Evolutionary conservation across 2,113 vertebrate genomes (phyloP), one percentile per base, ranked within the genome.

Genomic region (Bos javanicus): DNA sequence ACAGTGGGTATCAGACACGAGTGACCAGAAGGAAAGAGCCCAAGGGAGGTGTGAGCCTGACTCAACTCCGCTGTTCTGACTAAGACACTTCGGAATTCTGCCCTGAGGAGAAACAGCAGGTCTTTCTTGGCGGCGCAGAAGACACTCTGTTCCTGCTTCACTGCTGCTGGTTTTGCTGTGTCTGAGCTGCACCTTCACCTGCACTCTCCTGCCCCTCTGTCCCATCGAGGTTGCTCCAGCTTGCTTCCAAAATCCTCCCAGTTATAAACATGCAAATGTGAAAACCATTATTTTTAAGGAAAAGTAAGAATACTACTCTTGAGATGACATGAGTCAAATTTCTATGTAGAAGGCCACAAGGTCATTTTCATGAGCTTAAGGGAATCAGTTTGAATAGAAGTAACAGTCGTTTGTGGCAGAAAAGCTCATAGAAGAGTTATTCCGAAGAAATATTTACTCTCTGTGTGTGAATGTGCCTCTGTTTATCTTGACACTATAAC

Each of bases 191-290:
- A 86, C 88, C 56, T 15, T 62, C 17, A 64, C 9, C 0, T 3
- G 30, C 19, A 50, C 39, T 74, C 2, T 4, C 43, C 7, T 1
- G 26, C 21, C 0, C 0, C 1, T 6, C 1, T 1, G 2, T n/a
- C 33, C 17, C 10, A 2, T 25, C 28, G 1, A 92, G 76, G 64
- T 60, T 86, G 82, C 39, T 62, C 17, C n/a, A 71, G 1, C 0
- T 96, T 96, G 5, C 80, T 97, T 94, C 85, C 5, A 7, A 87
- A 12, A n/a, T 81, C 28, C 3, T 89, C 74, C 60, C 74, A 5
- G 94, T 90, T 95, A 2, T 67, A 90, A 94, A 56, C 7, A 59
- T 54, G 39, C n/a, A 95, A 74, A 74, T 52, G 16, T 25, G 59
- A 59, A 90, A 93, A 6, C 3, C 36, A 28, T 19, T 33, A 12